These are phyloP conservation scores for Palythoa heliodiscus DNA, from an alignment of 92 coral and sea anemone species.

Conservation along the genomic window DNA sequence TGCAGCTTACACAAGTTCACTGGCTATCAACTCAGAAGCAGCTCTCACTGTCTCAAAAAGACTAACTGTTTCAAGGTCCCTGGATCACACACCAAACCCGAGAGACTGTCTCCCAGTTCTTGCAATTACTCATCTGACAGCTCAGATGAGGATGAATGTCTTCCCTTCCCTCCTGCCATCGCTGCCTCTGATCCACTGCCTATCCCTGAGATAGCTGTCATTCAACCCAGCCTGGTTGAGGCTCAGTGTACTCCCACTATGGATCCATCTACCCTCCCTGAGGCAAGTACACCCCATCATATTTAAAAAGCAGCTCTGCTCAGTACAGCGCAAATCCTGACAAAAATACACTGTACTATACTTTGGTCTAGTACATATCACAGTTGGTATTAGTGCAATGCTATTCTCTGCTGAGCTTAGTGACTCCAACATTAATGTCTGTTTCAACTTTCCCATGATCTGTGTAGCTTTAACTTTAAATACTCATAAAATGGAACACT, in stretches of 20 bases:
- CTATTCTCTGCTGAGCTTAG: no score
- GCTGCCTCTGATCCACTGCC: slow-evolving; percentile 1
- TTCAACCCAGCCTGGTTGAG: not conserved
- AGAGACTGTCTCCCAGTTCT: not conserved
- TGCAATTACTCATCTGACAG: slow-evolving; percentile 6
- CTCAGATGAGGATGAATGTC: not conserved
- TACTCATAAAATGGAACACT: no score
- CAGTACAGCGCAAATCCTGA: no score
- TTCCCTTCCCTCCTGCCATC: not conserved
- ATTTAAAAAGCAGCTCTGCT: no score
- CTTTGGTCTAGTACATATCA: no score
- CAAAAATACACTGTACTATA: no score
- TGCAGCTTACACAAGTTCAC: no score
- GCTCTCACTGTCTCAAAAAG: slow-evolving; percentile 3
- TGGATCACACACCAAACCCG: not conserved
- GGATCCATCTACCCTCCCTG: slow-evolving; percentile 5
- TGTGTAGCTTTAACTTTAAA: no score
- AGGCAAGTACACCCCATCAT: not conserved
- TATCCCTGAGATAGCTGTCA: not conserved
- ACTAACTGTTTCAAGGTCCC: slow-evolving; percentile 14
- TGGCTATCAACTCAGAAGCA: no score
- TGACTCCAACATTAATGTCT: no score
- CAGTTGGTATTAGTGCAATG: no score
- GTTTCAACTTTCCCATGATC: no score
- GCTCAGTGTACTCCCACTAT: not conserved